Percentiles rank a stretch among this genome's conserved stretches.
Conservation (phyloP, 2,113 vertebrate genomes). For the Chunga burmeisteri region DNA sequence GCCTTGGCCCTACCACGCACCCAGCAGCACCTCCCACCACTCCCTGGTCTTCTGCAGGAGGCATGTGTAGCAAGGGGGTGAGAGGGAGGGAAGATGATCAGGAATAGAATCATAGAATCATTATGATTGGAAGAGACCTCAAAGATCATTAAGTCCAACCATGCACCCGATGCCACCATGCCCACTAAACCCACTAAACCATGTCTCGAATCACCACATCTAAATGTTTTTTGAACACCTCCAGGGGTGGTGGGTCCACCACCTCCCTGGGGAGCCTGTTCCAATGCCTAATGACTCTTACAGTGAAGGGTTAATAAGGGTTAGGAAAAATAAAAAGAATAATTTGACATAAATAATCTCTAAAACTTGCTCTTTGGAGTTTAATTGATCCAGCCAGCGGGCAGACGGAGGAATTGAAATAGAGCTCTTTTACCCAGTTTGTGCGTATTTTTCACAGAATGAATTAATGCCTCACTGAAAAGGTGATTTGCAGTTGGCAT, state of each 20-base stretch:
- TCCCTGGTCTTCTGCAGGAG: background rate
- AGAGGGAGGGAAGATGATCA: background rate
- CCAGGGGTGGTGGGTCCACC: too few relatives aligned
- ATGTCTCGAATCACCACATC: too few relatives aligned
- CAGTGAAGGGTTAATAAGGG: background rate
- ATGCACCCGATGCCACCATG: too few relatives aligned
- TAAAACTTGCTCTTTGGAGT: background rate
- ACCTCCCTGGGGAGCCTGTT: too few relatives aligned
- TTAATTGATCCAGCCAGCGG: background rate
- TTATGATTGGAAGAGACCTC: too few relatives aligned
- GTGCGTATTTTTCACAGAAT: slow-evolving; percentile 11
- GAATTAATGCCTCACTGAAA: slow-evolving; percentile 51
- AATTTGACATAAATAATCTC: background rate
- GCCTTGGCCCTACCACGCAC: background rate
- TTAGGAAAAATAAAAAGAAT: background rate
- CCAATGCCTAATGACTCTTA: too few relatives aligned
- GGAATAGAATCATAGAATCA: background rate
- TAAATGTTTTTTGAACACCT: too few relatives aligned
- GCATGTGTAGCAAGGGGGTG: background rate
- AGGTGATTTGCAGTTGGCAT: slow-evolving; percentile 43
- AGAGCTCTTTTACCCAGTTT: background rate
- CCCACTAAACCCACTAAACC: too few relatives aligned
- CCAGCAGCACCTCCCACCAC: background rate
- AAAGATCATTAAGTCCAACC: too few relatives aligned
- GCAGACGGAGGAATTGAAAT: background rate